Base-by-base conservation (phyloP, 2,888 invertebrate genomes). In the Tetragonisca angustula region DNA sequence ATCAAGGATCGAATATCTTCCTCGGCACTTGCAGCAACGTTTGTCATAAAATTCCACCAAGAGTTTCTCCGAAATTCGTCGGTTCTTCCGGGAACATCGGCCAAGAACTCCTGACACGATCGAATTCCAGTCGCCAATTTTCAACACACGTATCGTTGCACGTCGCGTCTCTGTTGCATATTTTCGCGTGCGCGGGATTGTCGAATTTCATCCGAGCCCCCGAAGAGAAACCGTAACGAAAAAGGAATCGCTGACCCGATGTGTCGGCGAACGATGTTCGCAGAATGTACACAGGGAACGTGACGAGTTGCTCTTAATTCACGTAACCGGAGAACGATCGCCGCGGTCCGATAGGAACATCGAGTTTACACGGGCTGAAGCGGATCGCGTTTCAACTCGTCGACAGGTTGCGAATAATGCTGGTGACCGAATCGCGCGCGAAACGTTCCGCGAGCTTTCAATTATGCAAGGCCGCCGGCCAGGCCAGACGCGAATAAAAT, bases 241-340 rank as follows among this genome's bases (percentile, higher is more conserved):
- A 36, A 52, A 59, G 32, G 43, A 85, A 67, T 73, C 72, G 86
- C 86, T 86, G 86, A 86, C 68, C 17, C 81, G 73, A 27, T 61
- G 68, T 49, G 73, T 52, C 21, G 52, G 50, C 32, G 69, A 49
- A 59, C 65, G 62, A 65, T 80, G 77, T 88, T 88, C 89, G 83
- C 54, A 76, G 89, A 89, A 89, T 56, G 76, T 19, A 17, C 17
- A 56, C 69, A 59, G 49, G 88, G 78, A 86, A 86, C 84, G 73
- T 36, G 88, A 88, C 67, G 81, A 86, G 81, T n/a, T 69, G 36
- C 74, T 74, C 79, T 81, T 79, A 68, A 76, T 85, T 82, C 76
- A 56, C 67, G 88, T 83, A 88, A 89, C 84, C 76, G 77, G 88
- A 89, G 87, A 83, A 70, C 83, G 80, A 75, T 84, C 59, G 82